Base-by-base conservation (phyloP, 1,140 invertebrate species). In the Hyphantria cunea region DNA sequence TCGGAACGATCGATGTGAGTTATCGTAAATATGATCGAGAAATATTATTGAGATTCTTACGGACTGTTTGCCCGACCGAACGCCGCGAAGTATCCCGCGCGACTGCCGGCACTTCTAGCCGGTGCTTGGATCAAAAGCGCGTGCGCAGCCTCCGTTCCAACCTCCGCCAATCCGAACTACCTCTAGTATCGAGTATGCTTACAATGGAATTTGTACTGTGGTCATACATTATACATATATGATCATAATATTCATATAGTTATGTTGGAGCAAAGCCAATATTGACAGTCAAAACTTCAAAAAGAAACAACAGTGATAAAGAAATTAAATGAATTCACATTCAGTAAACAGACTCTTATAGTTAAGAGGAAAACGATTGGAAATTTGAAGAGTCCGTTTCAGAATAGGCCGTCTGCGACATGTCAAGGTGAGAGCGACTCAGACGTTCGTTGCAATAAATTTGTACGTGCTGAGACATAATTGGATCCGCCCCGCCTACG, bases 11-110 rank as follows among this genome's bases (percentile, higher is more conserved):
- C 31, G 37, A 51, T 50, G 55, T 54, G 44, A 44, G 37, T 68
- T 84, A 82, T 87, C 85, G 85, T 88, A 87, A 85, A 84, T 82
- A 66, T 67, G 75, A 75, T 89, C 85, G 86, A 75, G 58, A 76
- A 37, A 49, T 54, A 52, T n/a, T 48, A 49, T 61, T 42, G 39
- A 42, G 72, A 58, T 64, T 68, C 58, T 61, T 44, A 70, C 66
- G 66, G 54, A 65, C 70, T 61, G 63, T 68, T 47, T 25, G 61
- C 67, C 53, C 81, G 78, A 72, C 75, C 74, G 50, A 62, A 48
- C 63, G 73, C 79, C 77, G 79, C 82, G 68, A 80, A 71, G 84
- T 68, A 77, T 72, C 69, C 70, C 78, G 78, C 78, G 84, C 84
- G 80, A 89, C 87, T 90, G 86, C 59, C 76, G 70, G 74, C 66